Evolutionary conservation across 2,113 vertebrate genomes (phyloP).

Genomic region (Tragelaphus strepsiceros): DNA sequence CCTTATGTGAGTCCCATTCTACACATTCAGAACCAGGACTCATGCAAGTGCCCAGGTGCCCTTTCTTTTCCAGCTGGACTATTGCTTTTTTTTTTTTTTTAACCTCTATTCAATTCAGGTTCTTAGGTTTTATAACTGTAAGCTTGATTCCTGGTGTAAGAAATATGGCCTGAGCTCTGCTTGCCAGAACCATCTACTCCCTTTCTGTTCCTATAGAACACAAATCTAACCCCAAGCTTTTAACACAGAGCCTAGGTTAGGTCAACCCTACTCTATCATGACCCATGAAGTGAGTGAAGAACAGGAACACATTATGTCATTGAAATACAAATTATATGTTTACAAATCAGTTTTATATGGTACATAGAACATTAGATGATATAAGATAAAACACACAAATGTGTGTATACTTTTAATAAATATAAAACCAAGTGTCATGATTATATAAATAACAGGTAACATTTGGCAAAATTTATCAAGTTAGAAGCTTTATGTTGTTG

Average conservation of each 20-base stretch:
- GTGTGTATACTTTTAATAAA: neutral
- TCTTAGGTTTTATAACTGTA: neutral
- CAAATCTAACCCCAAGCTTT: neutral
- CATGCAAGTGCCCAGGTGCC: accelerated
- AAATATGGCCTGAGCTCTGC: neutral
- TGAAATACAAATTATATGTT: neutral
- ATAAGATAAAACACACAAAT: neutral
- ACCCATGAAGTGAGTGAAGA: neutral
- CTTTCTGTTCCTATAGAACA: neutral
- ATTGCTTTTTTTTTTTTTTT: neutral
- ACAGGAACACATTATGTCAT: neutral
- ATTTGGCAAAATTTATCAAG: neutral
- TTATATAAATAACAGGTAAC: neutral
- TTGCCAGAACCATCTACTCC: neutral
- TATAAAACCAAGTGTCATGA: neutral
- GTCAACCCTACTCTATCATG: neutral
- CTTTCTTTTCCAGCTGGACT: neutral
- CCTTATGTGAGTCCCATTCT: neutral
- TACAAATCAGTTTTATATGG: neutral
- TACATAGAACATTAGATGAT: neutral
- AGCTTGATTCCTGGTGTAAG: neutral
- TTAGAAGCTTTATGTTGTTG: neutral
- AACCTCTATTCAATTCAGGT: neutral
- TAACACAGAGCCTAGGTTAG: neutral
- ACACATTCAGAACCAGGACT: neutral